Evolutionary conservation across 2,888 invertebrate genomes (phyloP).

Genomic region (Anorthoa munda): DNA sequence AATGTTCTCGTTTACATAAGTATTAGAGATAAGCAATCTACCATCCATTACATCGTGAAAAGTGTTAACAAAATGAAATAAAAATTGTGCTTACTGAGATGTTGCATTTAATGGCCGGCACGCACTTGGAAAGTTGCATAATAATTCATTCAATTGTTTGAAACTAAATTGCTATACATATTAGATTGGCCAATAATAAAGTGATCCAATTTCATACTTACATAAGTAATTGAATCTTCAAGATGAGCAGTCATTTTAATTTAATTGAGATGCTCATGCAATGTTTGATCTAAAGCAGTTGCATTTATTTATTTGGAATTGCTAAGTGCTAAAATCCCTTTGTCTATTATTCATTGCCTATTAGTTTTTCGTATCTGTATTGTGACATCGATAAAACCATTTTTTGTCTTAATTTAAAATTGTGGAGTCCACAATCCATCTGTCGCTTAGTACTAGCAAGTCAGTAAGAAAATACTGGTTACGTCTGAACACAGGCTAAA

Average conservation of each 20-base stretch:
- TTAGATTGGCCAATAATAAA: conserved; percentile 62
- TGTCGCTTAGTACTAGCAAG: too few relatives aligned
- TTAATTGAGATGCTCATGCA: conserved; percentile 38
- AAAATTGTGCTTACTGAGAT: conserved; percentile 33
- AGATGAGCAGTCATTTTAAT: conserved; percentile 52
- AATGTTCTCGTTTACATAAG: too few relatives aligned
- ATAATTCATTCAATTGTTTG: conserved; percentile 67
- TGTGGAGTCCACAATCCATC: not conserved
- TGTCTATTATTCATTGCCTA: not conserved
- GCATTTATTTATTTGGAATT: not conserved
- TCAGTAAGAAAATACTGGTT: not conserved
- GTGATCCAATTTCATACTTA: conserved; percentile 54
- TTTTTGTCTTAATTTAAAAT: not conserved
- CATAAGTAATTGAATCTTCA: conserved; percentile 50
- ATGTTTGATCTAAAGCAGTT: not conserved
- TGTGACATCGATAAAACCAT: not conserved
- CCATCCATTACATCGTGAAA: conserved; percentile 30
- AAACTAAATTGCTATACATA: conserved; percentile 59
- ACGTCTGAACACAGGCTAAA: not conserved
- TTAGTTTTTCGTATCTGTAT: not conserved
- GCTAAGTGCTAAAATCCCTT: not conserved
- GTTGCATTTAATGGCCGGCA: conserved; percentile 44
- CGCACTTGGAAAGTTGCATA: conserved; percentile 47
- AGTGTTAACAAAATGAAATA: conserved; percentile 43
- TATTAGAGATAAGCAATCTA: conserved; percentile 44